Base-by-base conservation (phyloP, 2,888 invertebrate species). In the Xestoiulus laeticollis region DNA sequence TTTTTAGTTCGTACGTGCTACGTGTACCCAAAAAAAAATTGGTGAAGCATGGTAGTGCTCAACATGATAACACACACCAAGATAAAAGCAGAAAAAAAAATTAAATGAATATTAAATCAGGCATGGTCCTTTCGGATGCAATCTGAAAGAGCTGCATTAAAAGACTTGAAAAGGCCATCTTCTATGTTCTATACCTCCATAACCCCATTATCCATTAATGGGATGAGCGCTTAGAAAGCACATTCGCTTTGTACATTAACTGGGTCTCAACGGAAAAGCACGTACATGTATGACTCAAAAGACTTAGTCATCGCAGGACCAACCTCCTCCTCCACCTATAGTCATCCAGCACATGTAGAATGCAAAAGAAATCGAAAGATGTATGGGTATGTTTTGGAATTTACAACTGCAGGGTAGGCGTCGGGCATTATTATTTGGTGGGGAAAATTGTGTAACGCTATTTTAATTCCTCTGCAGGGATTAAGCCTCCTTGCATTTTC, bases 381-480 rank as follows among this genome's bases (percentile, higher is more conserved):
- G 26, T 22, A 68, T 22, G 68, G 26, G 68, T 22, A 68, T 68
- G 68, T 68, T 68, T 22, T 19, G 68, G 68, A 68, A 68, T 68
- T 68, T 68, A 68, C 53, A 53, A 53, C n/a, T n/a, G n/a, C 53
- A n/a, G 53, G 53, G 19, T 53, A 19, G 16, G 53, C 68, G 68
- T 10, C 22, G 68, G 26, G 68, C 68, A 68, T 68, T 22, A 68
- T 68, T 68, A 68, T 59, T 68, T 68, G 68, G 68, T 12, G 26
- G 68, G 68, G 68, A 68, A 38, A 59, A 19, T 59, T 68, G 68
- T 68, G 68, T 68, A 68, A 68, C 68, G 68, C 68, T 68, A 68
- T 68, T 68, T 68, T 68, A 68, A 68, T 68, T 68, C 68, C 68
- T 68, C 68, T 26, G 26, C 68, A 8, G 68, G 68, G 68, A 68